Evolutionary conservation across 2,797 vertebrate species (phyloP).

Genomic region (Xyrichtys novacula): DNA sequence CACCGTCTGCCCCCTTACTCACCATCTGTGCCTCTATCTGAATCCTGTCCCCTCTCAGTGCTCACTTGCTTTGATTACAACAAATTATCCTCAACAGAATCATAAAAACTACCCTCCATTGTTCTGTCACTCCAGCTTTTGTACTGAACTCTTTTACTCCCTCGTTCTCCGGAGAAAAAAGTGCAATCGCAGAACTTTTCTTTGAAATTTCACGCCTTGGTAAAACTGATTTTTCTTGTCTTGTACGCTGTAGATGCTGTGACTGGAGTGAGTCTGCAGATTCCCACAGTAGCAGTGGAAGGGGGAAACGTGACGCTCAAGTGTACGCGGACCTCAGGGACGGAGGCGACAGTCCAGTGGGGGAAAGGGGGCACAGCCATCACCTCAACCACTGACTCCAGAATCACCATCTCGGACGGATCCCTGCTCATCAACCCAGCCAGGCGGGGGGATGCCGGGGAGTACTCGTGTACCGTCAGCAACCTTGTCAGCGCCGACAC

Average conservation of each 20-base stretch:
- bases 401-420: conserved; percentile 73
- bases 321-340: conserved; percentile 78
- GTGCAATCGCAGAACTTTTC: conserved; percentile 16
- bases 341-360: conserved; percentile 74
- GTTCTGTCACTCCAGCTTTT: conserved; percentile 57
- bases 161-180: conserved; percentile 9
- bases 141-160: conserved; percentile 29
- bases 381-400: conserved; percentile 49
- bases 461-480: conserved; percentile 82
- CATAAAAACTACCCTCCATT: conserved; percentile 60
- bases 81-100: conserved; percentile 75
- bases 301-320: conserved; percentile 75
- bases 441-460: conserved; percentile 75
- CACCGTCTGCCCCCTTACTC: conserved; percentile 75
- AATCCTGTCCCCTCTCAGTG: conserved; percentile 61
- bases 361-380: conserved; percentile 69
- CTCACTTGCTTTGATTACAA: conserved; percentile 77
- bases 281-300: conserved; percentile 76
- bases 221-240: conserved; percentile 16
- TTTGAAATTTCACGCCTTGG: conserved; percentile 21
- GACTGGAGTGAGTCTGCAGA: conserved; percentile 64
- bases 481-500: conserved; percentile 81
- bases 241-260: conserved; percentile 77
- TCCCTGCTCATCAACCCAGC: conserved; percentile 78
- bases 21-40: conserved; percentile 77